Evolutionary conservation across 1,140 invertebrate genomes (phyloP).

Genomic region (Philotrypesis tridentata): DNA sequence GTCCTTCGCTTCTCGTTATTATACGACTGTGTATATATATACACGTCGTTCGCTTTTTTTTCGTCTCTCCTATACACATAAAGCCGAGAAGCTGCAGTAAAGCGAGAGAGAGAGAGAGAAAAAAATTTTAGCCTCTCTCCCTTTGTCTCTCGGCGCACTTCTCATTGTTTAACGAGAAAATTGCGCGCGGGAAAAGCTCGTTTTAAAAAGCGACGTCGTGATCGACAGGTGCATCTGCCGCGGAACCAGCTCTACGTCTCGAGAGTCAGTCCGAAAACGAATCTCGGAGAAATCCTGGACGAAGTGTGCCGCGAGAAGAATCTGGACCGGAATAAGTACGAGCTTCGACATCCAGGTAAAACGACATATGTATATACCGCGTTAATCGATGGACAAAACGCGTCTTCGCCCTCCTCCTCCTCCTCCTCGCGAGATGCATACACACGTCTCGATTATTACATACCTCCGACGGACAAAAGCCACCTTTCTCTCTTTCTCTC

Average conservation of each 20-base stretch:
- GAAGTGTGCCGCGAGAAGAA: conserved; percentile 88
- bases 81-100: too few species aligned
- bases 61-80: too few species aligned
- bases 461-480: background rate
- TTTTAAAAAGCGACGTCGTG: background rate
- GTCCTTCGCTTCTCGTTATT: too few species aligned
- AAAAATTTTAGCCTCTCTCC: too few species aligned
- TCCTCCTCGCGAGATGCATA: background rate
- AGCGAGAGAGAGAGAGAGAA: too few species aligned
- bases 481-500: conserved; percentile 38
- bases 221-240: conserved; percentile 84
- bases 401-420: background rate
- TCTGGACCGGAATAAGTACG: conserved; percentile 83
- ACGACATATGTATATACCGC: too few species aligned
- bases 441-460: conserved; percentile 5
- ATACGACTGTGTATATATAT: too few species aligned
- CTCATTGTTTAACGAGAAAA: too few species aligned
- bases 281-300: conserved; percentile 79
- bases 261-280: conserved; percentile 80
- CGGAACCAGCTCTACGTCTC: conserved; percentile 87
- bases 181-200: too few species aligned
- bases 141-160: too few species aligned
- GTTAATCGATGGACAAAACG: conserved; percentile 7
- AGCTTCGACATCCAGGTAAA: conserved; percentile 85
- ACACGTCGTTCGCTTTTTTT: too few species aligned